Base-by-base conservation (phyloP, 2,888 invertebrate species). In the Monochamus alternatus region DNA sequence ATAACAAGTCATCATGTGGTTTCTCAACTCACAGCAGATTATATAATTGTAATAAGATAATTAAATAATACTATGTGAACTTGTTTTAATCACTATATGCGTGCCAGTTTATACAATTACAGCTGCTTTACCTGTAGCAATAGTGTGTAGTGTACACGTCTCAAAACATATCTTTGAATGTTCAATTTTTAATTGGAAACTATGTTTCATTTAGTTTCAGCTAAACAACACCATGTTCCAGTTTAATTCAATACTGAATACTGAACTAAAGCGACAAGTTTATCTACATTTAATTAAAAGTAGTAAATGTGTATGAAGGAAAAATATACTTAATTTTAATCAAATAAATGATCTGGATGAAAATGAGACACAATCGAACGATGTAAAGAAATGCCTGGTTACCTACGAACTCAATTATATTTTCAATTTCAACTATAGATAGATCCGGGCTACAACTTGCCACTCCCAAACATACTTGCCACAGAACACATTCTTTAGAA, bases 31-130 rank as follows among this genome's bases (percentile, higher is more conserved):
- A 32, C 58, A 9, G 68, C 44, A 14, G 22, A 14, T 68, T 68
- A 68, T 68, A 10, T 68, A 59, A 68, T 68, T 58, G 58, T 68
- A 22, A 43, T 59, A 67, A 31, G 38, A 66, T 51, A 55, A n/a
- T 67, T 51, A 67, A 51, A 67, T 67, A 68, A 68, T 59, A 58
- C 14, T 7, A 38, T 68, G 68, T 58, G 68, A 68, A 68, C 59
- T 68, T 22, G 68, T 44, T 43, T 12, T 59, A 22, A 10, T 55
- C 55, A 68, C 22, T 52, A 22, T 51, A 65, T n/a, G 67, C 32
- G 9, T 10, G 55, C 66, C n/a, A 68, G 67, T 67, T 52, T 67
- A 55, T 55, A 32, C 32, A 55, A 68, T 59, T 68, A 67, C n/a
- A 22, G 10, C 55, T 22, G 55, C 55, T 1, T 67, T 7, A 10